These are phyloP conservation scores for Oxycera nigricornis DNA, from an alignment of 2,888 invertebrate species.

Conservation along the genomic window DNA sequence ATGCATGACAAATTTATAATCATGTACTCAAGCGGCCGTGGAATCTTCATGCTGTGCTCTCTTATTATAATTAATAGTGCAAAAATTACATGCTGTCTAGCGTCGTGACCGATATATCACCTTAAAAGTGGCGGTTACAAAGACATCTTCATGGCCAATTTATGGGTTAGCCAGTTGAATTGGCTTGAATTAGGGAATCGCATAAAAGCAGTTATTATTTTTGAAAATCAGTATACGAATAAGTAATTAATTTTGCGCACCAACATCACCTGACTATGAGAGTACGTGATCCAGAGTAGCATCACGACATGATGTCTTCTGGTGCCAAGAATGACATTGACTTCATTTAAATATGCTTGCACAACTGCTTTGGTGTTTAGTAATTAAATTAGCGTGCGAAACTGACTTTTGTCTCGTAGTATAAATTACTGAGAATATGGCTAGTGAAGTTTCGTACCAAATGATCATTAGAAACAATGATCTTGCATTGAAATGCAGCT, in stretches of 20 bases:
- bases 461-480: not conserved
- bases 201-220: too few species aligned
- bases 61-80: not conserved
- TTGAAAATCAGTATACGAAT: too few species aligned
- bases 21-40: too few species aligned
- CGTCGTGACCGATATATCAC: conserved; percentile 31
- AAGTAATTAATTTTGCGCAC: too few species aligned
- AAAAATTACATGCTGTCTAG: not conserved
- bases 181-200: not conserved
- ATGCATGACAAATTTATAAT: too few species aligned
- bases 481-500: not conserved
- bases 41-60: not conserved
- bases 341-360: not conserved
- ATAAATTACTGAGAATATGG: not conserved
- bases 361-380: not conserved
- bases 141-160: not conserved
- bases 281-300: too few species aligned
- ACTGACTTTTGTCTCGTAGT: not conserved
- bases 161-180: not conserved
- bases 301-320: not conserved
- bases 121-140: not conserved
- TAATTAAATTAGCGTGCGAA: conserved; percentile 15
- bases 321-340: not conserved
- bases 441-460: not conserved
- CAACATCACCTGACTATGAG: too few species aligned